These are phyloP conservation scores for Agapornis canus DNA, from an alignment of 2,797 vertebrate species.

Conservation along the genomic window DNA sequence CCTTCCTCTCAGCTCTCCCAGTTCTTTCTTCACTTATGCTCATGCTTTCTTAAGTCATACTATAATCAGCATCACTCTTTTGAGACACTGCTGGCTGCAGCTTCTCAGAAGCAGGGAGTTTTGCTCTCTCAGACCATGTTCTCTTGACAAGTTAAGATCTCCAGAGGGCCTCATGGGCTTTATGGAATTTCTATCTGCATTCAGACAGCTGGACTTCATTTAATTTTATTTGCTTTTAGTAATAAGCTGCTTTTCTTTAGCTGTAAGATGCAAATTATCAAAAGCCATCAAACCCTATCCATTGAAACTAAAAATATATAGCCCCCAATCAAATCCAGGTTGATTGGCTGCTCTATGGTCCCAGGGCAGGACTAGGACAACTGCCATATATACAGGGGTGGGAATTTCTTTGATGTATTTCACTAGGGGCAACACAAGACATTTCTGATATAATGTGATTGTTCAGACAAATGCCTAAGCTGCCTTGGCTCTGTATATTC, in stretches of 20 bases:
- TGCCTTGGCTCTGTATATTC: constrained; percentile 68
- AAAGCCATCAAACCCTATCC: constrained; percentile 67
- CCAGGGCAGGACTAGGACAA: constrained; percentile 54
- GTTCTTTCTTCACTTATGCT: neutral
- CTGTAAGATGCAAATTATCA: constrained; percentile 76
- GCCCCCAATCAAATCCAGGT: constrained; percentile 36
- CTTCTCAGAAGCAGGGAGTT: constrained; percentile 25
- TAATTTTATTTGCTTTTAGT: constrained; percentile 72
- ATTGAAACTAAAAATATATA: constrained; percentile 43
- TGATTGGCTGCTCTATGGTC: constrained; percentile 56
- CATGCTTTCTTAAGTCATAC: constrained; percentile 11
- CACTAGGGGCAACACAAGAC: constrained; percentile 66
- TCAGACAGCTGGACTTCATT: constrained; percentile 71
- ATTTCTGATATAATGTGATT: constrained; percentile 74
- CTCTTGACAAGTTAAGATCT: constrained; percentile 66
- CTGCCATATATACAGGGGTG: constrained; percentile 32
- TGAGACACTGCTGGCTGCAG: constrained; percentile 34
- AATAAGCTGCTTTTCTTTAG: constrained; percentile 75
- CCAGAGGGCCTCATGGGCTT: constrained; percentile 64
- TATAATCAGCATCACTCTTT: constrained; percentile 24
- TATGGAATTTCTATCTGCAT: constrained; percentile 75
- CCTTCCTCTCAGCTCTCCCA: neutral
- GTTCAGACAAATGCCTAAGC: constrained; percentile 58
- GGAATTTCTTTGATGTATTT: constrained; percentile 72
- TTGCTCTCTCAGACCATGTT: constrained; percentile 42